A percentile compares a stretch with the other conserved stretches of the same genome.
Conservation (phyloP, 2,113 vertebrate genomes). For the Bolborhynchus lineola region DNA sequence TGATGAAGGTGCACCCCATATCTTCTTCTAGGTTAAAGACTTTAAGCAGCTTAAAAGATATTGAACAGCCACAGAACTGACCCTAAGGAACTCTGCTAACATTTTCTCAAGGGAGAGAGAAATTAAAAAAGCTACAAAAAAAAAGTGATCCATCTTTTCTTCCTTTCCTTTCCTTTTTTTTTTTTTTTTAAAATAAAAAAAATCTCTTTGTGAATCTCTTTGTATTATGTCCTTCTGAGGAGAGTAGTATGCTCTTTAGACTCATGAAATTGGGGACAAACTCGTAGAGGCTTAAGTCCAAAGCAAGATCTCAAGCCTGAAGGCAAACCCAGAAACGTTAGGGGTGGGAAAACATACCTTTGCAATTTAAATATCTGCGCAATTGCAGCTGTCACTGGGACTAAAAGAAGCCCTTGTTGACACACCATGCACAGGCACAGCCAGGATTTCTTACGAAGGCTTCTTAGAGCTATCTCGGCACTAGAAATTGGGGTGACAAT, state of each 20-base stretch:
- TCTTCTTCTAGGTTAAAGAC: background rate
- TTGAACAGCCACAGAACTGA: fast-evolving
- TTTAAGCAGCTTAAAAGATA: background rate
- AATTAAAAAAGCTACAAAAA: background rate
- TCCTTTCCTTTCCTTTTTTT: background rate
- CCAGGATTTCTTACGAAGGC: background rate
- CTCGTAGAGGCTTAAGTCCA: background rate
- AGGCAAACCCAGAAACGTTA: background rate
- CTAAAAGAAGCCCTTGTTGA: background rate
- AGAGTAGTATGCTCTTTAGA: background rate
- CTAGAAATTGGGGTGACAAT: background rate
- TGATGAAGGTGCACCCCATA: background rate
- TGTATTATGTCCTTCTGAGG: background rate
- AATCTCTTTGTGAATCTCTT: background rate
- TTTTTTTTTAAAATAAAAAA: too few relatives aligned
- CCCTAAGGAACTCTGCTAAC: background rate
- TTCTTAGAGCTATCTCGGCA: background rate
- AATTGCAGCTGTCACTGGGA: background rate
- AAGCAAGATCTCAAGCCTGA: background rate
- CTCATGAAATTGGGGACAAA: background rate
- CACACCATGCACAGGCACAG: fast-evolving
- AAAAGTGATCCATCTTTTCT: background rate
- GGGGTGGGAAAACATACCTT: background rate
- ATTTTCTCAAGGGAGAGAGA: background rate
- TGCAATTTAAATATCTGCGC: background rate